Percentiles rank a stretch among this genome's conserved stretches.
Evolutionary conservation across 2,888 invertebrate species (phyloP).

Genomic region (Teleogryllus oceanicus): DNA sequence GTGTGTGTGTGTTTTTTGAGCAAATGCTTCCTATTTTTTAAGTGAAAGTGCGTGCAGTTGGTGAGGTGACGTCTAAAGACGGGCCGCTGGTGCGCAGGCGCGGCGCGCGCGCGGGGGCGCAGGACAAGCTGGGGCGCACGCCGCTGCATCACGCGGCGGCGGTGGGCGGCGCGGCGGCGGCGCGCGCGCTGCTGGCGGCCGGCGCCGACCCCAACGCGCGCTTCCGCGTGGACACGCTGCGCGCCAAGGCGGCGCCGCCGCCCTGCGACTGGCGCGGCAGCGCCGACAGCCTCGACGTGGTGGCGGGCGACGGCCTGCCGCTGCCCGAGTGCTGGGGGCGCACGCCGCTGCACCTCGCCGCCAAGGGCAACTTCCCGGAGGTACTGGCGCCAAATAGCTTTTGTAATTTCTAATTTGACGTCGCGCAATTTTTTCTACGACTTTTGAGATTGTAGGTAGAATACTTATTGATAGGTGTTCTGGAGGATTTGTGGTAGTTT

Average conservation of each 20-base stretch:
- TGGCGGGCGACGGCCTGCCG: background rate
- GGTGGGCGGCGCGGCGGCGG: slow-evolving; percentile 42
- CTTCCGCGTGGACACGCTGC: background rate
- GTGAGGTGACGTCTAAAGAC: too few species aligned
- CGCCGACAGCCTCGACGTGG: background rate
- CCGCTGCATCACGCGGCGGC: slow-evolving; percentile 40
- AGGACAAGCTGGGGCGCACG: background rate
- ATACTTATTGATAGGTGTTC: too few species aligned
- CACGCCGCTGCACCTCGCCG: slow-evolving; percentile 47
- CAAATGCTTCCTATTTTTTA: too few species aligned
- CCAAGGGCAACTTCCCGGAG: slow-evolving; percentile 45
- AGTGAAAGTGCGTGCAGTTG: too few species aligned
- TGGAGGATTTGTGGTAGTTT: too few species aligned
- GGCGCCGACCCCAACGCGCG: slow-evolving; percentile 39
- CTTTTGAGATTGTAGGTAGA: too few species aligned
- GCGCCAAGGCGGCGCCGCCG: background rate
- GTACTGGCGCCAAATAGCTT: background rate
- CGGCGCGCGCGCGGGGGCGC: background rate
- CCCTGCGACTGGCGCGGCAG: too few species aligned
- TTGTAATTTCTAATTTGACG: too few species aligned
- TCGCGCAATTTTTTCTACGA: too few species aligned
- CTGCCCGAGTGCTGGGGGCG: slow-evolving; percentile 44
- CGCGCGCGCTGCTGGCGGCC: slow-evolving; percentile 39
- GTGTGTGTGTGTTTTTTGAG: too few species aligned
- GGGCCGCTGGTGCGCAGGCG: too few species aligned